Percentiles rank a stretch among this genome's conserved stretches.
Evolutionary conservation across 1,140 invertebrate genomes (phyloP).

Genomic region (Drosophila busckii): DNA sequence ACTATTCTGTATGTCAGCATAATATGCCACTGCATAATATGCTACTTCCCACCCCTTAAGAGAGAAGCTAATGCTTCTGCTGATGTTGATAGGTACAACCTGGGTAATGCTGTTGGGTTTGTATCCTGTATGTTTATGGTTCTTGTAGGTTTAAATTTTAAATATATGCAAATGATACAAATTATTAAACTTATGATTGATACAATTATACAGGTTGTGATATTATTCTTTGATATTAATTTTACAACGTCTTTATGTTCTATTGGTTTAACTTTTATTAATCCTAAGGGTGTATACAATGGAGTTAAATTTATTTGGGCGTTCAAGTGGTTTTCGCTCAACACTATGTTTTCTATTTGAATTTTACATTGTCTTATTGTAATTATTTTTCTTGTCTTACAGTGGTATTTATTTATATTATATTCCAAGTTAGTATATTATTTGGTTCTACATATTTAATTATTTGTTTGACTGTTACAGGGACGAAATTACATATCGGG

Average conservation of each 20-base stretch:
- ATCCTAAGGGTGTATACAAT: slow-evolving; percentile 5
- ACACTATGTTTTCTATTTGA: slow-evolving; percentile 14
- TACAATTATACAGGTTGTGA: slow-evolving; percentile 1
- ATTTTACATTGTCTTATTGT: slow-evolving; percentile 12
- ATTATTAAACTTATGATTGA: not conserved
- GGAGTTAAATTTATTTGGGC: slow-evolving; percentile 1
- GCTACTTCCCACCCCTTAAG: no score
- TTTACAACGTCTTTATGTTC: slow-evolving; percentile 1
- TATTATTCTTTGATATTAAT: not conserved
- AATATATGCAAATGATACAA: not conserved
- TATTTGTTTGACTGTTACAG: not conserved
- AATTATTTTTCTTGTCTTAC: slow-evolving; percentile 3
- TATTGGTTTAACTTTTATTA: slow-evolving; percentile 15
- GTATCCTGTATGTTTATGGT: not conserved
- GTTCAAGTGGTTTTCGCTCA: not conserved
- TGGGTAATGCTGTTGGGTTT: not conserved
- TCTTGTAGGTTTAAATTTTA: not conserved
- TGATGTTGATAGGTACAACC: not conserved
- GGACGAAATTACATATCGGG: not conserved
- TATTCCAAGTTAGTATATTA: not conserved
- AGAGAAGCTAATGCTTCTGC: slow-evolving; percentile 1
- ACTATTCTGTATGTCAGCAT: no score
- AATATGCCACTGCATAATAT: no score
- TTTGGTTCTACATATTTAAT: slow-evolving; percentile 7
- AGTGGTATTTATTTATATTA: slow-evolving; percentile 3